Base-by-base conservation (phyloP, 2,113 vertebrate species). In the Sakesphorus luctuosus region DNA sequence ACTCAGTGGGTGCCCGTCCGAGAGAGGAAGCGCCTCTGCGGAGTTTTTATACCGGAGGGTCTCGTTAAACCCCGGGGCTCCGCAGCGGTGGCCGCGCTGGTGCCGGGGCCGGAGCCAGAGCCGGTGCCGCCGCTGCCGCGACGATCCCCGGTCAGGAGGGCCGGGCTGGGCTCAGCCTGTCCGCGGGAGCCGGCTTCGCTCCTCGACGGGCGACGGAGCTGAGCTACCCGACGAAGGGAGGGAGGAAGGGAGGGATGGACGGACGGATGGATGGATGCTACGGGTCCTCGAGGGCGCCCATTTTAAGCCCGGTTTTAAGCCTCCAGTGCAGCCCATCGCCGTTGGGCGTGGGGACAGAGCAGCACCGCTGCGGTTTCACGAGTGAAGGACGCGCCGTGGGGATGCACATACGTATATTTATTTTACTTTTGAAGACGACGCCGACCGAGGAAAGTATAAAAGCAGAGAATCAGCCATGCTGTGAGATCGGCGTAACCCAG, bases 1-100 rank as follows among this genome's bases (percentile, higher is more conserved):
- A 94, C 92, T 94, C 69, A 93, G 87, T 46, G 77, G 20, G 13
- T 25, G 47, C 52, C 53, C 25, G 26, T 52, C 7, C 38, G 53
- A 52, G 52, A 21, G 43, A 73, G 68, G 65, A 16, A 68, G 44
- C 9, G 8, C 28, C 55, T 73, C 82, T 56, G 31, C 1, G 16
- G 18, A 9, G 38, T 29, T 62, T 93, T 78, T 74, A 24, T 46
- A 23, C 38, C 23, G 31, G n/a, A 40, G 8, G 29, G 3, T 62
- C 66, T 53, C 38, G 61, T 18, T 79, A 78, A 78, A 67, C 24
- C 1, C 18, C 5, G 44, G 12, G 35, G 59, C 21, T 56, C 56
- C 13, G 7, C 77, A 52, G 44, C 35, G 14, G 47, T 49, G 47
- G 11, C 53, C 11, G 53, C 11, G 53, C 66, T 21, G n/a, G 10